These are phyloP conservation scores for Muraenolepis orangiensis DNA, from an alignment of 2,797 vertebrate species.

Conservation along the genomic window DNA sequence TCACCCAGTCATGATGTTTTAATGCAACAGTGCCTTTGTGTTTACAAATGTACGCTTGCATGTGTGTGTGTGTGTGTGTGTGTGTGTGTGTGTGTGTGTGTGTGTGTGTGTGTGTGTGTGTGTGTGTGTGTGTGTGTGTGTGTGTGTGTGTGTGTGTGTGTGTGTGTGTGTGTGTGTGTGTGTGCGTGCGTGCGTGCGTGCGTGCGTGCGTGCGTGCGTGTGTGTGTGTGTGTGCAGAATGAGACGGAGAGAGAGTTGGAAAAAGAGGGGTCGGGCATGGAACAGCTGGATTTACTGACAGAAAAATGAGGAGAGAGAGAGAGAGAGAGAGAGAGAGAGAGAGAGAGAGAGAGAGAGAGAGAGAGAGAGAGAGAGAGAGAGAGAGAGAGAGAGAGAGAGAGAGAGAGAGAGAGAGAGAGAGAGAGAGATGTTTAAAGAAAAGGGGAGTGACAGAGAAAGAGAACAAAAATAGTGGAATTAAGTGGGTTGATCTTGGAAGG, in stretches of 20 bases:
- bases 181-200: too few relatives aligned
- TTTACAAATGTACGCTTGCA: too few relatives aligned
- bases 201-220: background rate
- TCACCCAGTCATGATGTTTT: too few relatives aligned
- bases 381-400: background rate
- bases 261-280: background rate
- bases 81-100: too few relatives aligned
- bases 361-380: background rate
- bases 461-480: background rate
- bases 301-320: background rate
- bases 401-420: background rate
- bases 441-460: background rate
- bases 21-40: too few relatives aligned
- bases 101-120: too few relatives aligned
- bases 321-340: constrained; percentile 7
- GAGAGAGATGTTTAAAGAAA: background rate
- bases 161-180: too few relatives aligned
- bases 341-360: background rate
- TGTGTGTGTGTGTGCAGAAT: background rate
- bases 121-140: too few relatives aligned
- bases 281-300: constrained; percentile 8
- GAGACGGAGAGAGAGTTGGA: background rate
- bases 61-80: too few relatives aligned
- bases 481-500: background rate
- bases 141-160: too few relatives aligned